A percentile compares a stretch with the other conserved stretches of the same genome.
Conservation (phyloP, 2,888 invertebrate species). For the Cartodere bifasciata region DNA sequence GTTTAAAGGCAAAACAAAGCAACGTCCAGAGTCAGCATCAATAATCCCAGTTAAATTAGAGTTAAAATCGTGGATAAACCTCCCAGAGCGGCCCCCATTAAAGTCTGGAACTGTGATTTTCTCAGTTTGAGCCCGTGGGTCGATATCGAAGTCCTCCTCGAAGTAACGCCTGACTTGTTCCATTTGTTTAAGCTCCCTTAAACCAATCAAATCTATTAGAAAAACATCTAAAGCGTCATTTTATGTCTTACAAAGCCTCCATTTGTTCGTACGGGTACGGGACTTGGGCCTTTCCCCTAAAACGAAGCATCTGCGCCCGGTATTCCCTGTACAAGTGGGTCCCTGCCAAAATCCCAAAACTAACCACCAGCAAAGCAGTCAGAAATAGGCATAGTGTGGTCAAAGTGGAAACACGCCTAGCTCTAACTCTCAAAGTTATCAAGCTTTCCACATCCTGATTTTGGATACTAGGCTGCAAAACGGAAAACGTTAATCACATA, state of each 20-base stretch:
- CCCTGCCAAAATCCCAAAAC: conserved; percentile 58
- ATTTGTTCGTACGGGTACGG: conserved; percentile 31
- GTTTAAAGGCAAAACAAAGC: conserved; percentile 86
- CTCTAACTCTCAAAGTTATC: conserved; percentile 33
- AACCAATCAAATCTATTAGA: too few relatives aligned
- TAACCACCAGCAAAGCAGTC: conserved; percentile 54
- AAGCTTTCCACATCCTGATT: too few relatives aligned
- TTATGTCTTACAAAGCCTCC: not conserved
- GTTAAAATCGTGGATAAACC: conserved; percentile 88
- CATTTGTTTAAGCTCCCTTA: too few relatives aligned
- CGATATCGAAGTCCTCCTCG: conserved; percentile 72
- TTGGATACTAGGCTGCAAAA: too few relatives aligned
- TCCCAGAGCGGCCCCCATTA: conserved; percentile 64
- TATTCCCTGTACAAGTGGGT: conserved; percentile 66
- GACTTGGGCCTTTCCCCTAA: conserved; percentile 57
- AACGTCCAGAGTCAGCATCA: conserved; percentile 41
- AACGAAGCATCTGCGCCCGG: conserved; percentile 45
- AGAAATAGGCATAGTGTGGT: conserved; percentile 57
- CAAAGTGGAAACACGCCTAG: conserved; percentile 44
- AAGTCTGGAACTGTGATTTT: conserved; percentile 80
- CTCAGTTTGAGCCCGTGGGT: conserved; percentile 60
- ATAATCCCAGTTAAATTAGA: conserved; percentile 50
- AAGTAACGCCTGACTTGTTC: conserved; percentile 42
- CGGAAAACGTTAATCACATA: too few relatives aligned
- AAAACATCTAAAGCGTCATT: too few relatives aligned